Conservation (phyloP, 2,797 vertebrate species). For the Acipenser transmontanus region DNA sequence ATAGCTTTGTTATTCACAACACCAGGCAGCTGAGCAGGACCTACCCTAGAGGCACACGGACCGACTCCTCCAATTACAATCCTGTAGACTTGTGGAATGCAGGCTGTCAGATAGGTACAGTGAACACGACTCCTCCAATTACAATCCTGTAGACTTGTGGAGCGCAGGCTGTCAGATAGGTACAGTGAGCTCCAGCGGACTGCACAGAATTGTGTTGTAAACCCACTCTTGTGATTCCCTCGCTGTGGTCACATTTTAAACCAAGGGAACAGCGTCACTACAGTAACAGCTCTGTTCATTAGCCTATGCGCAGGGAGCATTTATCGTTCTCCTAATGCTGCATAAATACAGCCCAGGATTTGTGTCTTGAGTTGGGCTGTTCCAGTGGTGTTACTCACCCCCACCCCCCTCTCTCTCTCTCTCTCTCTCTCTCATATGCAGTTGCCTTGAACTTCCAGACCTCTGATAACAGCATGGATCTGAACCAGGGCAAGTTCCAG, state of each 20-base stretch:
- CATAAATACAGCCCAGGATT: too few species aligned
- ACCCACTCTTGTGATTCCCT: too few species aligned
- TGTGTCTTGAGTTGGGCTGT: too few species aligned
- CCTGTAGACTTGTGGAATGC: conserved; percentile 87
- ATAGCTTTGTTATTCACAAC: conserved; percentile 74
- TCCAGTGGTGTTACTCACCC: too few species aligned
- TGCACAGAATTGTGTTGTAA: too few species aligned
- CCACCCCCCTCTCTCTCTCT: too few species aligned
- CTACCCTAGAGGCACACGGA: conserved; percentile 86
- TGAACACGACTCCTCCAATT: conserved; percentile 82
- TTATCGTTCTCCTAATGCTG: too few species aligned
- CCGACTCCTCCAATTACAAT: conserved; percentile 91
- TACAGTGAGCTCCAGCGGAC: conserved; percentile 46
- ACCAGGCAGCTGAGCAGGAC: conserved; percentile 82
- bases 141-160: conserved; percentile 86
- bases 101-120: conserved; percentile 78
- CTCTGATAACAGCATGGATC: conserved; percentile 77
- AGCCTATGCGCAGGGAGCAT: too few species aligned
- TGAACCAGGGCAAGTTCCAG: conserved; percentile 85
- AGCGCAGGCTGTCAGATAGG: conserved; percentile 81
- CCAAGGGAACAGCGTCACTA: too few species aligned
- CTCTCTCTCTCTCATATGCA: conserved; percentile 30
- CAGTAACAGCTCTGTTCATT: too few species aligned
- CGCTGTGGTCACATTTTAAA: too few species aligned
- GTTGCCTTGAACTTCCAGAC: conserved; percentile 97